phyloP scores from a whole-genome alignment of 2,888 invertebrate genomes.

The Ochropleura plecta region DNA sequence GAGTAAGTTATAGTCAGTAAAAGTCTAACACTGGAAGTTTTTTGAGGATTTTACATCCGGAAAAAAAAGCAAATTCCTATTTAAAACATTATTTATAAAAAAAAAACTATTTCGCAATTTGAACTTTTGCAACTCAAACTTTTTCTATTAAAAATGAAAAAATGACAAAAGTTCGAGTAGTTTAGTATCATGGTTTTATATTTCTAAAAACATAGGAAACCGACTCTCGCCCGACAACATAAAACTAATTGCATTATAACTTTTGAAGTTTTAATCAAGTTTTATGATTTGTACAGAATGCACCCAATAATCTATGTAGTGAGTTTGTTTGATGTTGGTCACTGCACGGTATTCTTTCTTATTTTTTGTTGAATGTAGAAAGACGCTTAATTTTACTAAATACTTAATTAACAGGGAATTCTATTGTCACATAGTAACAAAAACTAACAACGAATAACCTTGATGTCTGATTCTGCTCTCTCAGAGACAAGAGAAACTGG shows the following conservation, averaged over 20 bases:
- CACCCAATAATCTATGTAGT: constrained; percentile 82
- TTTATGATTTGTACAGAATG: constrained; percentile 87
- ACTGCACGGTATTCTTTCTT: not conserved
- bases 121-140: not conserved
- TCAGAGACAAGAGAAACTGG: not conserved
- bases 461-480: not conserved
- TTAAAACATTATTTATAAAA: not conserved
- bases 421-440: not conserved
- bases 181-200: constrained; percentile 19
- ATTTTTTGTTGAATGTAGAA: too few species aligned
- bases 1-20: too few species aligned
- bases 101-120: not conserved
- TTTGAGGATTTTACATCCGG: too few species aligned
- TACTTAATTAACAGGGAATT: not conserved
- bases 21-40: too few species aligned
- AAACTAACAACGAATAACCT: not conserved
- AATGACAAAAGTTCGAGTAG: not conserved
- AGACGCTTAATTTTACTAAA: not conserved
- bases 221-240: constrained; percentile 70
- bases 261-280: constrained; percentile 86
- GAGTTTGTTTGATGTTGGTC: constrained; percentile 13
- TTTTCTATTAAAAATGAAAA: not conserved
- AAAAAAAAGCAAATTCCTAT: too few species aligned
- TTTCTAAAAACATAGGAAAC: constrained; percentile 59
- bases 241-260: constrained; percentile 83